Percentiles rank a stretch among this genome's conserved stretches.
These are phyloP conservation scores for Molorchus minor DNA, from an alignment of 2,888 invertebrate genomes.

Conservation along the genomic window DNA sequence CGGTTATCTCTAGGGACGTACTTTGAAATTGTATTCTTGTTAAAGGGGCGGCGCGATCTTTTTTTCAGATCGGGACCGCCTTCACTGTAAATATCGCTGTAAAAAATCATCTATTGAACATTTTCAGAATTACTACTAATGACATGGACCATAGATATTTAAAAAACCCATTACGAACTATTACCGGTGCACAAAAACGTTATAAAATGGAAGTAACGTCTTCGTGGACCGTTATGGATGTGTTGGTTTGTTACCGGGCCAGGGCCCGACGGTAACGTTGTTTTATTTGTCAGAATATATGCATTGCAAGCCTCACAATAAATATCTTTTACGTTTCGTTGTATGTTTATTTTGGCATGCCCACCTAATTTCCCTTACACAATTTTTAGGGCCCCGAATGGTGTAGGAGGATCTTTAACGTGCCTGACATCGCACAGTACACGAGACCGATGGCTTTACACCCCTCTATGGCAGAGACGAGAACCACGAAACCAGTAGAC, in stretches of 20 bases:
- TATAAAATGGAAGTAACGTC: too few relatives aligned
- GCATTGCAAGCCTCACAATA: constrained; percentile 40
- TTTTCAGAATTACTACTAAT: constrained; percentile 26
- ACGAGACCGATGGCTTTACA: too few relatives aligned
- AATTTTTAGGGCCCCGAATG: too few relatives aligned
- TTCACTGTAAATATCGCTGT: constrained; percentile 34
- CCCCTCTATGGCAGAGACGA: too few relatives aligned
- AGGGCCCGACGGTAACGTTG: constrained; percentile 39
- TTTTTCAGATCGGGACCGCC: constrained; percentile 22
- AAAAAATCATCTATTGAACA: constrained; percentile 30
- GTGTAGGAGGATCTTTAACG: too few relatives aligned
- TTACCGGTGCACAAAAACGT: constrained; percentile 8
- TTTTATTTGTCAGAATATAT: constrained; percentile 44
- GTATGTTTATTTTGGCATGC: constrained; percentile 9
- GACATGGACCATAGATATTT: constrained; percentile 36
- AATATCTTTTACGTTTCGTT: constrained; percentile 25
- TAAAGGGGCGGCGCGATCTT: constrained; percentile 17
- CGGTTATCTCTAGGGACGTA: constrained; percentile 33
- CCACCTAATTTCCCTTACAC: too few relatives aligned
- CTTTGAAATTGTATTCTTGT: constrained; percentile 36
- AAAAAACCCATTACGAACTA: constrained; percentile 21
- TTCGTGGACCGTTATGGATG: constrained; percentile 26
- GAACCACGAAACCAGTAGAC: too few relatives aligned
- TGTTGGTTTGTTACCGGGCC: constrained; percentile 41
- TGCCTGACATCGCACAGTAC: too few relatives aligned